Evolutionary conservation across 2,888 invertebrate genomes (phyloP), one percentile per base, ranked within the genome.

Genomic region (Helicoverpa assulta): DNA sequence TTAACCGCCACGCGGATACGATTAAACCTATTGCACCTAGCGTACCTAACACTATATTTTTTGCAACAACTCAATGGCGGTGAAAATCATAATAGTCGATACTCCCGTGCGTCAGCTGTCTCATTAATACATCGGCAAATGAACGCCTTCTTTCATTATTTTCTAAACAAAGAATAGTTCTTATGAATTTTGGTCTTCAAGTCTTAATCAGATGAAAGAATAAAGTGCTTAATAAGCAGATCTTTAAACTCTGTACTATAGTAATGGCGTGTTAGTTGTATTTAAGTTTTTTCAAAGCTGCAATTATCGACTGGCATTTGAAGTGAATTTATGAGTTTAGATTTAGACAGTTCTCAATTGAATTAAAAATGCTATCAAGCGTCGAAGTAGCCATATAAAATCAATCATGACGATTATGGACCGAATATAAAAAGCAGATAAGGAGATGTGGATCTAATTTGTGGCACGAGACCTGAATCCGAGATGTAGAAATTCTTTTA

Each of bases 1-100:
- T 76, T 80, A 82, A 80, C 82, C 73, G 55, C 74, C 54, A 77
- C 50, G 8, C 69, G 70, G 65, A 78, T 70, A 69, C 76, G 52
- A 76, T 79, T 67, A 72, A 65, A 65, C 55, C 19, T 58, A 58
- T 63, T 51, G 55, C 52, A 65, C 40, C 61, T 53, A 69, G 59
- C 65, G 64, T 53, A 65, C 54, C 67, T 56, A 59, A 59, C 51
- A 54, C 54, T 47, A 18, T 12, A 68, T 52, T 80, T 70, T 82
- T 82, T 80, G 61, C 60, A 33, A 33, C 19, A 69, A 26, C 62
- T 67, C 58, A 75, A 62, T 61, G 63, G 55, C 78, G 61, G 50
- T 70, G 50, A 54, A 63, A 63, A 19, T 62, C 55, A 58, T 65
- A 73, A 67, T 37, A 65, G 73, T 67, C 47, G 60, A 65, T 58